Evolutionary conservation across 2,888 invertebrate genomes (phyloP), one percentile per base, ranked within the genome.

Genomic region (Melanostoma mellinum): DNA sequence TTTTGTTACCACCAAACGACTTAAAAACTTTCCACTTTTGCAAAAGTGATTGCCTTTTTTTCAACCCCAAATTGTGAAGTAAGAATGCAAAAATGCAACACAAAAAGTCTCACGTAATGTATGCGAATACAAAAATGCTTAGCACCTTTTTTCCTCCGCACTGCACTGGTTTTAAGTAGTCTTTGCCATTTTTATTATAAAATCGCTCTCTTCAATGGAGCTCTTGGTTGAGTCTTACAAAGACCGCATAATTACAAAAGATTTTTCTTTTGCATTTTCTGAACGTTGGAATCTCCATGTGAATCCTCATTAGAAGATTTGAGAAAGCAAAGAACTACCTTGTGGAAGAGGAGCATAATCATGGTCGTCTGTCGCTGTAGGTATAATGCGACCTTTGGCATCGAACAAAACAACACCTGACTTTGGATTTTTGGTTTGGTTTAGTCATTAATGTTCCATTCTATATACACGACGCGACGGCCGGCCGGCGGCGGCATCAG

Each of bases 71-170:
- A 56, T 55, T 5, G 33, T 44, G n/a, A 73, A 38, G 44, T 71
- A 79, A 84, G 74, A 84, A 84, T 79, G 74, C 74, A 84, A 74
- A 79, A 79, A 71, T 84, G 75, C 79, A 84, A 84, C 65, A 79
- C 53, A 77, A 55, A 79, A 50, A 65, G 71, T 55, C 79, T 67
- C 69, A 71, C 20, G 1, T 84, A 84, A 84, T 84, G 60, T 84
- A 84, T 84, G 79, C 84, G 68, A 63, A 60, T 48, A 52, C 58
- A 53, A 72, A 73, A 82, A 48, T 78, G 73, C 73, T 82, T 69
- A 82, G 58, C 58, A 52, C 65, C 55, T 42, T 61, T 60, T 60
- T 61, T 55, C n/a, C 42, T 52, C 42, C 61, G 55, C 50, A 48
- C 73, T 55, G 44, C 20, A 38, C 44, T 52, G 58, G 20, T 63